Base-by-base conservation (phyloP, 2,888 invertebrate species). In the Cephus runcator region DNA sequence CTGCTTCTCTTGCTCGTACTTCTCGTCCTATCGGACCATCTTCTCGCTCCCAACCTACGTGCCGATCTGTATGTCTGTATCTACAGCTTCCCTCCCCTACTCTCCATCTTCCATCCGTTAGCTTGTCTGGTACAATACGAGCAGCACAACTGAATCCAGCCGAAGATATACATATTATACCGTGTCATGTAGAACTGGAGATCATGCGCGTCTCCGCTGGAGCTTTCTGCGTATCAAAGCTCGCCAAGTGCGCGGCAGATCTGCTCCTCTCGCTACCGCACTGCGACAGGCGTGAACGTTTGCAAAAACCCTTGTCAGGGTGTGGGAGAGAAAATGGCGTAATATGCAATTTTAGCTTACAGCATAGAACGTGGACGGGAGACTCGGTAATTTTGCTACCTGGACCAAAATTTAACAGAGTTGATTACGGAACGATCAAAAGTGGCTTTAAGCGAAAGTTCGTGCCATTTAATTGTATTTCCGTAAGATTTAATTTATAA, bases 81-180 rank as follows among this genome's bases (percentile, higher is more conserved):
- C 56, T 3, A 9, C 23, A 56, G 23, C 9, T 56, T 56, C 23
- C 6, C 23, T 56, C 9, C 56, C 23, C 23, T 9, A 56, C 83
- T 85, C 83, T 84, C 82, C 56, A 56, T 56, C 56, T 56, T 11
- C 79, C 71, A 81, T 80, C 83, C 76, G 79, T 73, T 79, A 73
- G 69, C 78, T 79, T 81, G 79, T 77, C 79, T 81, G 78, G 78
- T 78, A 81, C 79, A 80, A 81, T 80, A 81, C 78, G 75, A 80
- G 78, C 79, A 75, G 40, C 76, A 71, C 79, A 77, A 78, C 75
- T 77, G 75, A 73, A 80, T 77, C 79, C 75, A 56, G 56, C 78
- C 34, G 34, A 36, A 76, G 75, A 76, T 79, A 76, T 75, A 77
- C 73, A 56, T 56, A 56, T 56, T 56, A 56, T 56, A 56, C 23